Percentiles rank a stretch among this genome's conserved stretches.
phyloP scores from a whole-genome alignment of 2,113 vertebrate species.

The Xiphophorus couchianus region DNA sequence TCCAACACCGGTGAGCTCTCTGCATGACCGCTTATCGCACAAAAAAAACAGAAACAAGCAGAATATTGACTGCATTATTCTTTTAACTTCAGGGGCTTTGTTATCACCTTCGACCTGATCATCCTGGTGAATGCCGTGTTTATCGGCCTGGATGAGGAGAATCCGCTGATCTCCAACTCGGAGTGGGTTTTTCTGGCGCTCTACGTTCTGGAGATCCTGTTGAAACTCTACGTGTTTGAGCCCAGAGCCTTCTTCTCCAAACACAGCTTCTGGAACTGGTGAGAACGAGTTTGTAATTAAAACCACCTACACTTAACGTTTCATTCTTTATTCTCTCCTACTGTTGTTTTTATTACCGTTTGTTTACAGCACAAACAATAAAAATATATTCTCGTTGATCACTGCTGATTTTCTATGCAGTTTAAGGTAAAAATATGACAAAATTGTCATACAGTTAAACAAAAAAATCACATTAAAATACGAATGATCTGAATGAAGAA shows the following conservation, averaged over 20 bases:
- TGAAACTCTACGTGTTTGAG: constrained; percentile 91
- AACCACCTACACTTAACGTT: background rate
- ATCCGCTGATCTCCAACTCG: constrained; percentile 81
- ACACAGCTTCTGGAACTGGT: constrained; percentile 97
- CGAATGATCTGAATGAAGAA: too few relatives aligned
- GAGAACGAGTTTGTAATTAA: constrained; percentile 20
- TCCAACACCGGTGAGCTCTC: constrained; percentile 85
- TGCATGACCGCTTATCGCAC: too few relatives aligned
- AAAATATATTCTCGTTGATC: too few relatives aligned
- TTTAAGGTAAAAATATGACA: too few relatives aligned
- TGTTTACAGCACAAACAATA: too few relatives aligned
- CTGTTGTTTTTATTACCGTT: too few relatives aligned
- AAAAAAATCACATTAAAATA: too few relatives aligned
- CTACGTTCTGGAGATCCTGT: constrained; percentile 89
- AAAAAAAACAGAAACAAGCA: background rate
- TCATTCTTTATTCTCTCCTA: background rate
- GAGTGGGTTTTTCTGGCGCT: constrained; percentile 91
- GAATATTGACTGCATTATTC: background rate
- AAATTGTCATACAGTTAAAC: too few relatives aligned
- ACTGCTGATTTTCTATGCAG: too few relatives aligned
- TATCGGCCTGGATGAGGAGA: constrained; percentile 91
- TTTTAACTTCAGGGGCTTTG: constrained; percentile 43
- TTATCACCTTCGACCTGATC: constrained; percentile 83
- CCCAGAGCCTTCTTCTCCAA: constrained; percentile 86
- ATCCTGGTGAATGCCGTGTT: constrained; percentile 92